Evolutionary conservation across 2,113 vertebrate genomes (phyloP), one percentile per base, ranked within the genome.

Genomic region (Girardinichthys multiradiatus): DNA sequence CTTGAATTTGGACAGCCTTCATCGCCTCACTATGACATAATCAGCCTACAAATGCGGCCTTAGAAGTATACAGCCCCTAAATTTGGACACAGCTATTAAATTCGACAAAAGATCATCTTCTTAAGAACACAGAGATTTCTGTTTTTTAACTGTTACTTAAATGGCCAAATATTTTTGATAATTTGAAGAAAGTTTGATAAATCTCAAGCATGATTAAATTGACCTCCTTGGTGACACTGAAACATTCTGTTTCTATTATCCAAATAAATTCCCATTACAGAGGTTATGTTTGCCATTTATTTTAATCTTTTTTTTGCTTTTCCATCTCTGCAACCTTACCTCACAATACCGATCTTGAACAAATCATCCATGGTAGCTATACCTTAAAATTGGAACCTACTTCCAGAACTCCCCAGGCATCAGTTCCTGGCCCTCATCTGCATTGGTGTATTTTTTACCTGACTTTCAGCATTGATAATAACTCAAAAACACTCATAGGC

Each of bases 371-470:
- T 64, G 74, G 67, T 74, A 82, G 48, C 57, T 71, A 33, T 42
- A 77, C 31, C 64, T 60, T 28, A 60, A 54, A 51, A 62, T 64
- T 30, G 0, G 8, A 73, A 14, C 37, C 71, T 30, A 26, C 24
- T 59, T 19, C 57, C 48, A 54, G 54, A 70, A 81, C 66, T 75
- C 39, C 62, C 57, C 51, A 70, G 57, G 14, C 63, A 57, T 69
- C 54, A n/a, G 12, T 57, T 39, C 35, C 21, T 28, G 8, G 29
- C 19, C 66, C 61, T 57, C 64, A 39, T 74, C 48, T 78, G 58
- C 59, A 31, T 51, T 19, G 7, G 24, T 27, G 26, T 77, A 62
- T 86, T 77, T 83, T n/a, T 84, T 69, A 72, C 67, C 33, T 58
- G 39, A 67, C 65, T 31, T 74, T 72, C 33, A 51, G 62, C 21